Percentiles rank a stretch among this genome's conserved stretches.
Evolutionary conservation across 2,797 vertebrate genomes (phyloP).

Genomic region (Phalanger gymnotis): DNA sequence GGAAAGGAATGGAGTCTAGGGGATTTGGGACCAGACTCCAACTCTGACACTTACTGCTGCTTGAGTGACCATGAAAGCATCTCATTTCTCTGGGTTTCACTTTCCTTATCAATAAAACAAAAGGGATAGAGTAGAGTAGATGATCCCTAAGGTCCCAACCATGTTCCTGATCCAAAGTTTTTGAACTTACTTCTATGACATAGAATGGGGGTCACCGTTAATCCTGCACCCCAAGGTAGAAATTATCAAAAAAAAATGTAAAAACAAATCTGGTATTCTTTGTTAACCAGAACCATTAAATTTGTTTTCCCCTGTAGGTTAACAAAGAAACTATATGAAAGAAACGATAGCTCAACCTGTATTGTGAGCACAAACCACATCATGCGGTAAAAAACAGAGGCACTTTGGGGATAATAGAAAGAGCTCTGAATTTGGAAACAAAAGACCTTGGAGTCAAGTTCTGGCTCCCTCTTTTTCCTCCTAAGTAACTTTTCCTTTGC

Average conservation of each 20-base stretch:
- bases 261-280: background rate
- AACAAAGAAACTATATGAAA: background rate
- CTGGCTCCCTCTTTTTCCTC: background rate
- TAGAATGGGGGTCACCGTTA: background rate
- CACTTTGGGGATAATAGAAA: background rate
- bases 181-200: background rate
- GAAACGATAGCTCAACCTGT: background rate
- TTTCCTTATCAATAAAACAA: background rate
- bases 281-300: background rate
- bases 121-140: background rate
- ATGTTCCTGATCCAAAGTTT: background rate
- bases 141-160: background rate
- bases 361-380: background rate
- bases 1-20: background rate
- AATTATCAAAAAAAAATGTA: background rate
- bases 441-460: background rate
- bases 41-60: background rate
- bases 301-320: background rate
- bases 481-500: background rate
- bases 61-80: background rate
- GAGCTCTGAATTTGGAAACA: background rate
- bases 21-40: background rate
- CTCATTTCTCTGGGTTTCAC: background rate
- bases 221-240: background rate
- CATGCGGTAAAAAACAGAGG: background rate